Base-by-base conservation (phyloP, 2,113 vertebrate genomes). In the Pomatostomus ruficeps region DNA sequence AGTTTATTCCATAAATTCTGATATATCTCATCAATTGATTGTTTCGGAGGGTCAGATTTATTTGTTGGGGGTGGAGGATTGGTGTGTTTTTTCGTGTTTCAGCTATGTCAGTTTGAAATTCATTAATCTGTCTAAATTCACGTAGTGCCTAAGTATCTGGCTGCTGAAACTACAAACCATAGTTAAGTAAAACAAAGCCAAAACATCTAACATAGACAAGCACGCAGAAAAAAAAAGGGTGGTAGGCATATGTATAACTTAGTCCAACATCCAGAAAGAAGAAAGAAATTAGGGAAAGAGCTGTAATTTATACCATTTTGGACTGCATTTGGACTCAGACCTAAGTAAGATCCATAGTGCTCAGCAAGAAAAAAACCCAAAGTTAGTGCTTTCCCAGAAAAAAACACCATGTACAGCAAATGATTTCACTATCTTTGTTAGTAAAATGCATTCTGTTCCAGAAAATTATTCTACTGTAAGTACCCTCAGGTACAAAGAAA, bases 41-140 rank as follows among this genome's bases (percentile, higher is more conserved):
- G 9, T 40, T 72, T 26, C 14, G 2, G 7, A 15, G 14, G 5
- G 10, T 28, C 17, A 21, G 15, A 11, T 6, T 31, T 19, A 25
- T 65, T 78, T 70, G 13, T 15, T 36, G 10, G 7, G 5, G 6
- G 4, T 28, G 8, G 9, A 10, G 4, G 1, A 2, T 38, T 31
- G 6, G 36, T 42, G 13, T 36, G 12, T 9, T 71, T 66, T 46
- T 55, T 75, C 28, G 33, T 21, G 17, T 84, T 87, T 84, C 58
- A 58, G 25, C 16, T 62, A 19, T 23, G 5, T 38, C 46, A 58
- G 12, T 62, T 62, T 58, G 28, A 83, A 89, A 71, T 36, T 22
- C 33, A 66, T 52, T 85, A 52, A 65, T 36, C 4, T 4, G 2
- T 33, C 35, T 25, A 54, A 85, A 94, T 54, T 82, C 33, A 82